phyloP scores from a whole-genome alignment of 2,113 vertebrate genomes.

The Ceyx cyanopectus region DNA sequence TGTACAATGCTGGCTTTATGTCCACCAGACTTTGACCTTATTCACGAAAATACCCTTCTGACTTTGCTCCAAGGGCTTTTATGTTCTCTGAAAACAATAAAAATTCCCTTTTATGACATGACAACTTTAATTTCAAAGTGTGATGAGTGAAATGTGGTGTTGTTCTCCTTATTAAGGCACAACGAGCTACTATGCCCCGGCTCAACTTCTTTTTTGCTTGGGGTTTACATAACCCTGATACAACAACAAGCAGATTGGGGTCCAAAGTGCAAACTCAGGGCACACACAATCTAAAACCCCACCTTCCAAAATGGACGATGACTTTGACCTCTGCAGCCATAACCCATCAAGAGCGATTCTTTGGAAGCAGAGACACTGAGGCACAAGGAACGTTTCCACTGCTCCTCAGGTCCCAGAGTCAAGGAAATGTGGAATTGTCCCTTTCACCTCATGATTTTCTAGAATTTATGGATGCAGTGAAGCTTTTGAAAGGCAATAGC shows the following conservation, averaged over 20 bases:
- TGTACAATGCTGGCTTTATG: slow-evolving; percentile 49
- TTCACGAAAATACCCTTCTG: slow-evolving; percentile 50
- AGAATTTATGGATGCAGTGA: not conserved
- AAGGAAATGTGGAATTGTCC: rapidly evolving
- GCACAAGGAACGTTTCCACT: not conserved
- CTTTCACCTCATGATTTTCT: not conserved
- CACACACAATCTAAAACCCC: slow-evolving; percentile 24
- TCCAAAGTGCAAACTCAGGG: slow-evolving; percentile 39
- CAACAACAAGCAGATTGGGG: slow-evolving; percentile 6
- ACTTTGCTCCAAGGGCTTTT: slow-evolving; percentile 51
- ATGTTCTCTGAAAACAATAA: slow-evolving; percentile 66
- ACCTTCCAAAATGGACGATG: slow-evolving; percentile 48
- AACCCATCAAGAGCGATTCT: not conserved
- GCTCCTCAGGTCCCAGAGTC: not conserved
- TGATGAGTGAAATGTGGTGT: slow-evolving; percentile 46
- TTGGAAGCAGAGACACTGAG: rapidly evolving
- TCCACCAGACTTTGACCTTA: slow-evolving; percentile 65
- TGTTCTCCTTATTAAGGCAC: slow-evolving; percentile 53
- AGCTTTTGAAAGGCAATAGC: not conserved
- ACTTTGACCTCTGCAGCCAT: slow-evolving; percentile 45
- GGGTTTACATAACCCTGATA: slow-evolving; percentile 33
- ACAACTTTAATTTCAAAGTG: slow-evolving; percentile 65
- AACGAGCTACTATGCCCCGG: not conserved
- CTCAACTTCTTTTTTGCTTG: slow-evolving; percentile 32
- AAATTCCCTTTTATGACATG: slow-evolving; percentile 63